These are phyloP conservation scores for Tolmerus cingulatus DNA, from an alignment of 2,888 invertebrate species.

Conservation along the genomic window DNA sequence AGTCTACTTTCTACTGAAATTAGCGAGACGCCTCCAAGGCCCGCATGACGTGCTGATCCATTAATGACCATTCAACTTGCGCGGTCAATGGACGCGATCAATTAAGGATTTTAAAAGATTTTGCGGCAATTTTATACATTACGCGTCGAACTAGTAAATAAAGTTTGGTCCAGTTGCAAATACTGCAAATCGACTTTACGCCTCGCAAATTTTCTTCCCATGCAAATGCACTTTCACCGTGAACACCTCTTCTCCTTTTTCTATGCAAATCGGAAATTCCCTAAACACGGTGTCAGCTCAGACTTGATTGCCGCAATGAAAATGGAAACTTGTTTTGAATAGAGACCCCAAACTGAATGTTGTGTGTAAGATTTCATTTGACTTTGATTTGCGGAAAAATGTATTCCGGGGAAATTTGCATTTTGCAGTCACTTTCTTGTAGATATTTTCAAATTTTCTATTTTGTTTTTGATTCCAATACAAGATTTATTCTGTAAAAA, in stretches of 20 bases:
- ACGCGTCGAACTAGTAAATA: not conserved
- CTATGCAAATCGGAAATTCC: not conserved
- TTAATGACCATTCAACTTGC: not conserved
- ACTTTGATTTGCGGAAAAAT: not conserved
- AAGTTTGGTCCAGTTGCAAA: not conserved
- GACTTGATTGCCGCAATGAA: not conserved
- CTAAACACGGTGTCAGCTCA: not conserved
- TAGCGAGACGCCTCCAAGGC: not conserved
- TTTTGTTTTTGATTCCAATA: not conserved
- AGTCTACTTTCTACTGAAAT: not conserved
- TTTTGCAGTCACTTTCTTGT: not conserved
- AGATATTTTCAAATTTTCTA: not conserved
- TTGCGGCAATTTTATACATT: not conserved
- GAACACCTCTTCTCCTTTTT: not conserved
- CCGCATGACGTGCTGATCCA: not conserved
- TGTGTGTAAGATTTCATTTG: not conserved
- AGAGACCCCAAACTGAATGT: not conserved
- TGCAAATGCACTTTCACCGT: not conserved
- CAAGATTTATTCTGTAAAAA: not conserved
- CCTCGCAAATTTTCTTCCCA: not conserved
- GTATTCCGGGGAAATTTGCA: not conserved
- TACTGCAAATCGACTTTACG: not conserved
- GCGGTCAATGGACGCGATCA: not conserved
- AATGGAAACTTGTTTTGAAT: not conserved
- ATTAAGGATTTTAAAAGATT: not conserved